phyloP scores from a whole-genome alignment of 1,140 invertebrate species.

The Drosophila pseudoananassae region DNA sequence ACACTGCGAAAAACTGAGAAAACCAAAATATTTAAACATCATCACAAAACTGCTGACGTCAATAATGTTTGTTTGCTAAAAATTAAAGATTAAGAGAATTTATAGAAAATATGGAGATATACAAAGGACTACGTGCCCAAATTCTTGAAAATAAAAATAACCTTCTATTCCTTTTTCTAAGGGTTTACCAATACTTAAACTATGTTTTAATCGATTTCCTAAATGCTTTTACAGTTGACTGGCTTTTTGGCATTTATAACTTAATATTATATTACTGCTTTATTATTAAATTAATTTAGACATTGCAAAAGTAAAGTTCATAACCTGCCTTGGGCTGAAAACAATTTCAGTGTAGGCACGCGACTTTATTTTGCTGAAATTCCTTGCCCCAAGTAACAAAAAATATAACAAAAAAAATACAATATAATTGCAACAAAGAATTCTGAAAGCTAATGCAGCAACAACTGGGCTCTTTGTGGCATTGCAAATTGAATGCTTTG shows the following conservation, averaged over 20 bases:
- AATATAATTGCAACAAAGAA: conserved; percentile 44
- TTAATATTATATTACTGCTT: conserved; percentile 6
- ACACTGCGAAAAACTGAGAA: conserved; percentile 29
- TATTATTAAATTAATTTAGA: conserved; percentile 37
- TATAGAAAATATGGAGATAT: no score
- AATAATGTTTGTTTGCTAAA: background rate
- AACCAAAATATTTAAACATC: background rate
- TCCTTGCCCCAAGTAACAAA: conserved; percentile 34
- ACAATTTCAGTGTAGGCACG: conserved; percentile 62
- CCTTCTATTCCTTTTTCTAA: no score
- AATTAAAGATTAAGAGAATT: background rate
- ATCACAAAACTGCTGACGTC: conserved; percentile 8
- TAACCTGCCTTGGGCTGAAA: conserved; percentile 22
- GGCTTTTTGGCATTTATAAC: conserved; percentile 14
- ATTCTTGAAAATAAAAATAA: no score
- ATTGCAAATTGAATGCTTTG: conserved; percentile 54
- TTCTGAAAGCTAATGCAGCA: conserved; percentile 35
- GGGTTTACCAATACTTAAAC: no score
- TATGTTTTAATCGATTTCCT: background rate
- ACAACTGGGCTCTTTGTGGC: conserved; percentile 13
- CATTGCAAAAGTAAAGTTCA: conserved; percentile 38
- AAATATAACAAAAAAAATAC: background rate
- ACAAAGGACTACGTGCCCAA: no score
- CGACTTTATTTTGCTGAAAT: conserved; percentile 45
- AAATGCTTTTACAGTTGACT: conserved; percentile 9